phyloP scores from a whole-genome alignment of 2,888 invertebrate genomes.

The Xylota sylvarum region DNA sequence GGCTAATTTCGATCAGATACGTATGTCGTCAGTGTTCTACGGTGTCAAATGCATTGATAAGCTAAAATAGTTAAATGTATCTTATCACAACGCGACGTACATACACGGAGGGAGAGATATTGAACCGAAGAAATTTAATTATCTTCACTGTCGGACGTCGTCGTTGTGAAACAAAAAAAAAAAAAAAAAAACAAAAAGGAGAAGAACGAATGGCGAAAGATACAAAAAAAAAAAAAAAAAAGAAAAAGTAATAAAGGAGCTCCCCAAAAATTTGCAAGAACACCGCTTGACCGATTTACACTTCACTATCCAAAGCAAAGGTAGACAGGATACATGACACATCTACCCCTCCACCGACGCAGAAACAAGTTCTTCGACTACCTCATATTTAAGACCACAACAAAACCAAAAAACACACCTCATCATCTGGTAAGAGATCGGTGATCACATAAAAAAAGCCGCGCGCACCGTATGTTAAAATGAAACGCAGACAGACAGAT shows the following conservation, averaged over 20 bases:
- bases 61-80: conserved; percentile 23
- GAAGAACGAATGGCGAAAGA: background rate
- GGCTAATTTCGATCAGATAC: conserved; percentile 55
- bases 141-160: conserved; percentile 71
- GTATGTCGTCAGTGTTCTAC: conserved; percentile 11
- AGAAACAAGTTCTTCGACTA: conserved; percentile 39
- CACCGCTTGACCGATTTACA: conserved; percentile 52
- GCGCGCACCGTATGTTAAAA: conserved; percentile 16
- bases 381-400: conserved; percentile 44
- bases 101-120: no score
- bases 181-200: conserved; percentile 21
- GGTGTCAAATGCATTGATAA: conserved; percentile 63
- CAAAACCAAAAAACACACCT: background rate
- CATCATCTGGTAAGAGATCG: conserved; percentile 7
- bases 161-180: conserved; percentile 36
- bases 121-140: conserved; percentile 65
- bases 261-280: conserved; percentile 35
- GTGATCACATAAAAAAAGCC: conserved; percentile 44
- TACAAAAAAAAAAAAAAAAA: conserved; percentile 1
- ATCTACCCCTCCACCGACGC: conserved; percentile 19
- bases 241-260: conserved; percentile 10
- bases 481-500: background rate
- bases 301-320: conserved; percentile 9
- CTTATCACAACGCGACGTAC: conserved; percentile 9
- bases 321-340: conserved; percentile 64